Evolutionary conservation across 1,140 invertebrate species (phyloP).

Genomic region (Drosophila seguyi): DNA sequence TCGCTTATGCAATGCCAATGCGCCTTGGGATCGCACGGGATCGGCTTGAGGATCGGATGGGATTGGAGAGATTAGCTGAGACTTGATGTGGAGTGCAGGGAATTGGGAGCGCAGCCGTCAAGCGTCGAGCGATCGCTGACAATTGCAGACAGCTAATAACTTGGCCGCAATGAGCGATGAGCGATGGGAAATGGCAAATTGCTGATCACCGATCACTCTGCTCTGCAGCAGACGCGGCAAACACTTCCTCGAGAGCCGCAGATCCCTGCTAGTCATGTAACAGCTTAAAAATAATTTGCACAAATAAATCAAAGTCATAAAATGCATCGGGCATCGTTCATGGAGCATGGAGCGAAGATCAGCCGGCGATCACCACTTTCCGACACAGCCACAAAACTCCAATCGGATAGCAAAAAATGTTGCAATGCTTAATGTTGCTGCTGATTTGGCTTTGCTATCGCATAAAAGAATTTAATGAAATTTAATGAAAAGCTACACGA

Average conservation of each 20-base stretch:
- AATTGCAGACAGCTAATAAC: slow-evolving; percentile 81
- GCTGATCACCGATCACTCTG: slow-evolving; percentile 30
- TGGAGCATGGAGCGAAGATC: slow-evolving; percentile 44
- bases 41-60: slow-evolving; percentile 18
- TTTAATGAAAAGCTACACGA: slow-evolving; percentile 83
- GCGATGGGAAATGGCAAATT: slow-evolving; percentile 47
- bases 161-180: slow-evolving; percentile 65
- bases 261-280: slow-evolving; percentile 62
- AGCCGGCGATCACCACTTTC: slow-evolving; percentile 21
- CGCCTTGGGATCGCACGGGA: slow-evolving; percentile 23
- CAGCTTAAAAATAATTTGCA: slow-evolving; percentile 79
- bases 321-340: slow-evolving; percentile 45
- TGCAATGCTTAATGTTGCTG: slow-evolving; percentile 48
- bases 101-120: slow-evolving; percentile 39
- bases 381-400: background rate
- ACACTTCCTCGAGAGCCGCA: slow-evolving; percentile 68
- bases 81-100: slow-evolving; percentile 17
- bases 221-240: slow-evolving; percentile 39
- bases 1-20: slow-evolving; percentile 66
- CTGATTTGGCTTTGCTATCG: slow-evolving; percentile 67
- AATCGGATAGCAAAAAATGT: slow-evolving; percentile 39
- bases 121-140: slow-evolving; percentile 56
- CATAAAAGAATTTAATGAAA: slow-evolving; percentile 84
- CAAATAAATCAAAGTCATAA: slow-evolving; percentile 83
- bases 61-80: slow-evolving; percentile 17